phyloP scores from a whole-genome alignment of 2,113 vertebrate genomes.

The Tringa solitaria region DNA sequence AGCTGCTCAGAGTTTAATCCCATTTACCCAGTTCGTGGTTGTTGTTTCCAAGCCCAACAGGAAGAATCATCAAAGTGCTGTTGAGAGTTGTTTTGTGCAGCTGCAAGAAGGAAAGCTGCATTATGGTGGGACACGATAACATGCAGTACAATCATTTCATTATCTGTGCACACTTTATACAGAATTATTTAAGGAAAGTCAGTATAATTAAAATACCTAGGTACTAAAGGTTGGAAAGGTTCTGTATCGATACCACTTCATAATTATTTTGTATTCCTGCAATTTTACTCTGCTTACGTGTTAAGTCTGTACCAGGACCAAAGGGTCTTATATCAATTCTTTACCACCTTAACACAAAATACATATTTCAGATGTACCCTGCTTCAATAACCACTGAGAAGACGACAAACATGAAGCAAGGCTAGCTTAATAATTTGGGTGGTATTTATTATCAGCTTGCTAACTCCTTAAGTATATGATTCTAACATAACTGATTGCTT shows the following conservation, averaged over 20 bases:
- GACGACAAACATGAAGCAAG: background rate
- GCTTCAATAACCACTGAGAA: background rate
- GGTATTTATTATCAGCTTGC: background rate
- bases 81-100: background rate
- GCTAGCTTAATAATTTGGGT: background rate
- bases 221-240: background rate
- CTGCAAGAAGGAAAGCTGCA: background rate
- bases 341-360: background rate
- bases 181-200: background rate
- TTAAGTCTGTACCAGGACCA: background rate
- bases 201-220: background rate
- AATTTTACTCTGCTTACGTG: background rate
- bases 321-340: background rate
- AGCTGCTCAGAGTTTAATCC: background rate
- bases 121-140: background rate
- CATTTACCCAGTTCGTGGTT: background rate
- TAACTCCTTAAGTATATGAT: background rate
- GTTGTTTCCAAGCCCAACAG: background rate
- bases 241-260: background rate
- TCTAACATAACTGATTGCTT: background rate
- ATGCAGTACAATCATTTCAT: background rate
- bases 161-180: background rate
- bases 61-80: background rate
- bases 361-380: background rate
- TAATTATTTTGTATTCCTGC: background rate